A percentile compares a stretch with the other conserved stretches of the same genome.
Evolutionary conservation across 1,140 invertebrate species (phyloP).

Genomic region (Antheraea pernyi): DNA sequence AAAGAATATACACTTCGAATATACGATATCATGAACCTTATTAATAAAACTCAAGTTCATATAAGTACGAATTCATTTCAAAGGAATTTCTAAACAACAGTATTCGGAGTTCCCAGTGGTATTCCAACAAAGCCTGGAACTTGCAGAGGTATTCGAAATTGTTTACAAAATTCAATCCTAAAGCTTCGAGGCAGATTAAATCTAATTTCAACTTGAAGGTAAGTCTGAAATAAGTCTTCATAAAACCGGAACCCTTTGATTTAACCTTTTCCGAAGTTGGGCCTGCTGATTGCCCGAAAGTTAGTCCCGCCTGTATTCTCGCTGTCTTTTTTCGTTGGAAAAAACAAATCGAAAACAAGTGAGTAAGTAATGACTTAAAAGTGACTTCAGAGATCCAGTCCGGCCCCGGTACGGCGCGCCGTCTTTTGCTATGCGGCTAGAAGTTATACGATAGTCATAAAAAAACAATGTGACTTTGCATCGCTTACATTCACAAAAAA

Average conservation of each 20-base stretch:
- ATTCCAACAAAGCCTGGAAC: conserved; percentile 76
- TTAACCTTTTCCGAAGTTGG: conserved; percentile 74
- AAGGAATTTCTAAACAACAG: conserved; percentile 73
- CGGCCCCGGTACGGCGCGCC: conserved; percentile 9
- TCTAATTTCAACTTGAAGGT: conserved; percentile 79
- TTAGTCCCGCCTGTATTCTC: conserved; percentile 65
- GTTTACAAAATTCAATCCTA: conserved; percentile 79
- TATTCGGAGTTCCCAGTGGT: conserved; percentile 70
- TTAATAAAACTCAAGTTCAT: conserved; percentile 62
- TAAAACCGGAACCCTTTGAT: conserved; percentile 78
- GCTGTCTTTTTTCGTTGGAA: conserved; percentile 62
- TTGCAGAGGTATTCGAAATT: conserved; percentile 77
- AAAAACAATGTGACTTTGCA: no score
- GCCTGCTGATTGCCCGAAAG: conserved; percentile 76
- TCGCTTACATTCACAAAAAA: no score
- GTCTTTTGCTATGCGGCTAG: background rate
- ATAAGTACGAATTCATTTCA: conserved; percentile 70
- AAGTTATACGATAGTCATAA: no score
- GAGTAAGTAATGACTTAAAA: conserved; percentile 71
- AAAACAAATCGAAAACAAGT: conserved; percentile 74
- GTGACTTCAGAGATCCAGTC: conserved; percentile 51
- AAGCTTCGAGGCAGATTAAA: conserved; percentile 78
- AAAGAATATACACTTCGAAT: background rate
- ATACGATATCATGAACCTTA: conserved; percentile 17
- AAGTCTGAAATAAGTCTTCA: conserved; percentile 79